A percentile compares a stretch with the other conserved stretches of the same genome.
These are phyloP conservation scores for Orgyia antiqua DNA, from an alignment of 2,888 invertebrate species.

Conservation along the genomic window DNA sequence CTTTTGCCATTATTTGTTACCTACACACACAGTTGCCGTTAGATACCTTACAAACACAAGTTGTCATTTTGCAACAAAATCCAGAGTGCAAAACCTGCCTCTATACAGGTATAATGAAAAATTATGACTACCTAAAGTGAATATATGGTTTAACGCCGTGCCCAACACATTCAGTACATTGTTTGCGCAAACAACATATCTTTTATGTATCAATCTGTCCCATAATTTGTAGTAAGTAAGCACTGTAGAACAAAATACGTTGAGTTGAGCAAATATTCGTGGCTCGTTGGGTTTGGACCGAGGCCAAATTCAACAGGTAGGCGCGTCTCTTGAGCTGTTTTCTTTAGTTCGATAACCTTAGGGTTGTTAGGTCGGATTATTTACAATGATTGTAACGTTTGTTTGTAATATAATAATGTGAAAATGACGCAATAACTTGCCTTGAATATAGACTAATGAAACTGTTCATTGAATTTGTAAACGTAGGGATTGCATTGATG, in stretches of 20 bases:
- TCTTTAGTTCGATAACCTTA: slow-evolving; percentile 8
- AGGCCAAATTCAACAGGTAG: slow-evolving; percentile 46
- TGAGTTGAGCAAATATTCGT: slow-evolving; percentile 7
- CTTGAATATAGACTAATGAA: not conserved
- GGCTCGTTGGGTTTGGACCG: slow-evolving; percentile 30
- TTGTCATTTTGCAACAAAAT: too few species aligned
- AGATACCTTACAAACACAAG: too few species aligned
- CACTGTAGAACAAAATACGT: not conserved
- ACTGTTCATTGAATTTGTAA: too few species aligned
- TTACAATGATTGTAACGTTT: slow-evolving; percentile 1
- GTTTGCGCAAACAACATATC: not conserved
- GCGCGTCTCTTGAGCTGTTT: slow-evolving; percentile 6
- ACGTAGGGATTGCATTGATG: too few species aligned
- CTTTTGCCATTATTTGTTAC: too few species aligned
- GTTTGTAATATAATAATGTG: not conserved
- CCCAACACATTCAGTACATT: not conserved
- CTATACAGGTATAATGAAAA: too few species aligned
- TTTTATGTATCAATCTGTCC: not conserved
- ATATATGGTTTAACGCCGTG: not conserved
- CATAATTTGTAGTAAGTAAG: not conserved
- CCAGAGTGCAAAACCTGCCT: too few species aligned
- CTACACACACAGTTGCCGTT: too few species aligned
- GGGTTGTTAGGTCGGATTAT: not conserved
- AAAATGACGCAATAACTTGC: not conserved
- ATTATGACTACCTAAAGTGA: not conserved